A percentile compares a stretch with the other conserved stretches of the same genome.
Evolutionary conservation across 2,888 invertebrate genomes (phyloP).

Genomic region (Anthophora plumipes): DNA sequence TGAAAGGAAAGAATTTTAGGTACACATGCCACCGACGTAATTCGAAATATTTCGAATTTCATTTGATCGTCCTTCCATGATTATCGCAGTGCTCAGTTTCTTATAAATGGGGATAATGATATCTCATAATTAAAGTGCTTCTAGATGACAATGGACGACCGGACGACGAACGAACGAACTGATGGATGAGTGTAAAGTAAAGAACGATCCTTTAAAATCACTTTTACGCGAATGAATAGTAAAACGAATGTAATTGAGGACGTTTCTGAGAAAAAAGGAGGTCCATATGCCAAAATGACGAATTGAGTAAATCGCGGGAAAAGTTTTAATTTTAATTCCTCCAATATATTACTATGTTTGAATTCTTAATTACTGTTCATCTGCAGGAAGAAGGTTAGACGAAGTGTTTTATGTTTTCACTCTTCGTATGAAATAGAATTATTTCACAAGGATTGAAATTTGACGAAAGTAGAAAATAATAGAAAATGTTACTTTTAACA

Average conservation of each 20-base stretch:
- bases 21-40: too few species aligned
- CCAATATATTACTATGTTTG: background rate
- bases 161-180: background rate
- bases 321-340: background rate
- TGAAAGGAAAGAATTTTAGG: background rate
- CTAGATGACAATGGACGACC: background rate
- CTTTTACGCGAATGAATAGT: constrained; percentile 25
- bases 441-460: too few species aligned
- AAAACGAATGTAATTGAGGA: constrained; percentile 32
- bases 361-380: too few species aligned
- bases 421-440: too few species aligned
- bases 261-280: background rate
- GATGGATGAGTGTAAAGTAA: constrained; percentile 44
- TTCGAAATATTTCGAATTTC: constrained; percentile 2
- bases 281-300: background rate
- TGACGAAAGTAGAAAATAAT: too few species aligned
- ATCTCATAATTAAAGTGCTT: constrained; percentile 43
- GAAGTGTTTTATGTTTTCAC: too few species aligned
- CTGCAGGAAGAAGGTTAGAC: too few species aligned
- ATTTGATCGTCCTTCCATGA: background rate
- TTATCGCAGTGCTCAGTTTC: constrained; percentile 13
- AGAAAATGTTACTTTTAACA: too few species aligned
- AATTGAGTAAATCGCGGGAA: background rate
- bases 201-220: constrained; percentile 51
- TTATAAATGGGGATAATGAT: constrained; percentile 37